phyloP scores from a whole-genome alignment of 2,888 invertebrate genomes.

The Geotrupes spiniger region DNA sequence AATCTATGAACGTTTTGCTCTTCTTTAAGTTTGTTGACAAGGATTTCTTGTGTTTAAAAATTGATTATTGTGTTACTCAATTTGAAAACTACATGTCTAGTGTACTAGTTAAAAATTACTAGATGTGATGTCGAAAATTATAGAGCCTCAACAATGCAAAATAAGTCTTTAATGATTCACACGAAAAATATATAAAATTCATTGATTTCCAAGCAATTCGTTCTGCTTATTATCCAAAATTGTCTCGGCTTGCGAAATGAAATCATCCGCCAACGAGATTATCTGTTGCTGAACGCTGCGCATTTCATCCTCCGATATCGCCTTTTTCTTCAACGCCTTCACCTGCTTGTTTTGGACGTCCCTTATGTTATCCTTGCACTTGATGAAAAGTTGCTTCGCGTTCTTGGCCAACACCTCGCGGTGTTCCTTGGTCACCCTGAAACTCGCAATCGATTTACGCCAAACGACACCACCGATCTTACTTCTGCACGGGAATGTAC shows the following conservation, averaged over 20 bases:
- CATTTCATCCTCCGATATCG: constrained; percentile 67
- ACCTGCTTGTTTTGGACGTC: constrained; percentile 71
- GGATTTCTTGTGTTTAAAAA: no score
- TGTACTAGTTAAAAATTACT: no score
- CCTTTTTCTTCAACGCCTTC: constrained; percentile 69
- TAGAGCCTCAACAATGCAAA: no score
- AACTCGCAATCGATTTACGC: constrained; percentile 22
- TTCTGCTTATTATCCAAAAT: constrained; percentile 67
- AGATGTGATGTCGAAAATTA: no score
- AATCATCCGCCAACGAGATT: constrained; percentile 65
- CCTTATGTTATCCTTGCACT: constrained; percentile 73
- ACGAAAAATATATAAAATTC: no score
- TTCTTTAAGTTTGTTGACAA: no score
- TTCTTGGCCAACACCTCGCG: constrained; percentile 84
- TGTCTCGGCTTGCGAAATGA: constrained; percentile 62
- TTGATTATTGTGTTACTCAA: no score
- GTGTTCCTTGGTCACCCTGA: constrained; percentile 83
- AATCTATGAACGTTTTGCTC: no score
- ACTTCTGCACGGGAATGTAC: constrained; percentile 86
- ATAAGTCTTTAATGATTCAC: no score
- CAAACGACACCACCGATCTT: constrained; percentile 35
- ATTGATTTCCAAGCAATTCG: constrained; percentile 74
- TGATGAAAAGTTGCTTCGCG: constrained; percentile 78
- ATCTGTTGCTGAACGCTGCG: constrained; percentile 70
- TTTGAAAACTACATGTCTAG: no score